phyloP scores from a whole-genome alignment of 2,113 vertebrate genomes.

The Riparia riparia region DNA sequence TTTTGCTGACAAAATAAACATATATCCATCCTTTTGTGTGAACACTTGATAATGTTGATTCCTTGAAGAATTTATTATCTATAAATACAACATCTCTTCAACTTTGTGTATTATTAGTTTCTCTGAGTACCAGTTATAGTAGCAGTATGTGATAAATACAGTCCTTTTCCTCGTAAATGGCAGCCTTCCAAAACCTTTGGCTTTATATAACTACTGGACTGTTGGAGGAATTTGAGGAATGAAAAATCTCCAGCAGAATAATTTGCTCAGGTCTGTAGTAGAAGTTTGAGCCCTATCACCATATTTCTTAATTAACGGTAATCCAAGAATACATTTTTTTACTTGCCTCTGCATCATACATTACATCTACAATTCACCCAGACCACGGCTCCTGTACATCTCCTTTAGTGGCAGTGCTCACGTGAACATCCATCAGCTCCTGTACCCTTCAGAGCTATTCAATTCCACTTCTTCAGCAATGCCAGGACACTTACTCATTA shows the following conservation, averaged over 20 bases:
- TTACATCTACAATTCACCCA: neutral
- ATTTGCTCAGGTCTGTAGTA: neutral
- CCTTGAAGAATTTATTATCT: neutral
- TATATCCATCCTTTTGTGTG: neutral
- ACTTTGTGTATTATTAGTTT: neutral
- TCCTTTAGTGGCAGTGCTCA: neutral
- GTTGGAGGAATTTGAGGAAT: neutral
- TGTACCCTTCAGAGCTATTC: neutral
- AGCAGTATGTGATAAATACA: neutral
- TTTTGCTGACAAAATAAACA: neutral
- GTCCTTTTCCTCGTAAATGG: neutral
- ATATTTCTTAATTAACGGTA: neutral
- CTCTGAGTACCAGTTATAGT: neutral
- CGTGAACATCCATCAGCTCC: neutral
- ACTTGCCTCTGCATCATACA: neutral
- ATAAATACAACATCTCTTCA: neutral
- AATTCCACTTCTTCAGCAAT: neutral
- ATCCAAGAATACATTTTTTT: neutral
- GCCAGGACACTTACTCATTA: neutral
- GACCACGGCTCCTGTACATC: neutral
- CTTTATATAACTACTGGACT: conserved; percentile 12
- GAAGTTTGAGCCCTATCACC: neutral
- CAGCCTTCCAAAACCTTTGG: conserved; percentile 4
- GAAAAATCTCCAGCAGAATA: neutral
- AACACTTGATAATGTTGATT: neutral